A percentile compares a stretch with the other conserved stretches of the same genome.
phyloP scores from a whole-genome alignment of 2,797 vertebrate genomes.

The Delichon dasypus region DNA sequence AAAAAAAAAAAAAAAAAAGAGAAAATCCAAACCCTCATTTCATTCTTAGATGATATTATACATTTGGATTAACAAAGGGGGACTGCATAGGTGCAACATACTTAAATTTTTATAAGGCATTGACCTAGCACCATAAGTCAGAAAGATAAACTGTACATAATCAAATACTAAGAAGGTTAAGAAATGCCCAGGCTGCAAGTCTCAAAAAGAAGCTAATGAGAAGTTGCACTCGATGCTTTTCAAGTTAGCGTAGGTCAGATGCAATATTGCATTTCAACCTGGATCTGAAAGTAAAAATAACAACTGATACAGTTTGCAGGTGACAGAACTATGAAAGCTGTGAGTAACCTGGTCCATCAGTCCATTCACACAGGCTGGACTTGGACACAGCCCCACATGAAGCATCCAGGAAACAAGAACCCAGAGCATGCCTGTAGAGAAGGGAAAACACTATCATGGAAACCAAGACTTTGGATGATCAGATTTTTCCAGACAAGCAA shows the following conservation, averaged over 20 bases:
- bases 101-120: slow-evolving; percentile 52
- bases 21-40: not conserved
- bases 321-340: not conserved
- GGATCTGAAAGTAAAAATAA: slow-evolving; percentile 15
- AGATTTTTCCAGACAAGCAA: not conserved
- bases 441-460: not conserved
- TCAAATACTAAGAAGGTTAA: slow-evolving; percentile 26
- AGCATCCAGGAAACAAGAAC: not conserved
- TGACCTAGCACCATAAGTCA: slow-evolving; percentile 62
- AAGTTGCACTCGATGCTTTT: slow-evolving; percentile 19
- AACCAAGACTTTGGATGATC: not conserved
- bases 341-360: not conserved
- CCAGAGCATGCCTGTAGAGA: not conserved
- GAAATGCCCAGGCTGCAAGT: slow-evolving; percentile 27
- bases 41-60: slow-evolving; percentile 13
- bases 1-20: not conserved
- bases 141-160: slow-evolving; percentile 39
- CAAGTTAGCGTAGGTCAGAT: not conserved
- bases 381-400: not conserved
- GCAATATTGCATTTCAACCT: slow-evolving; percentile 14
- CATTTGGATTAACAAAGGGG: slow-evolving; percentile 44
- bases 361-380: not conserved
- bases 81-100: slow-evolving; percentile 64
- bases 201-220: slow-evolving; percentile 16
- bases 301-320: not conserved